phyloP scores from a whole-genome alignment of 2,113 vertebrate species.

The Corythaeola cristata region DNA sequence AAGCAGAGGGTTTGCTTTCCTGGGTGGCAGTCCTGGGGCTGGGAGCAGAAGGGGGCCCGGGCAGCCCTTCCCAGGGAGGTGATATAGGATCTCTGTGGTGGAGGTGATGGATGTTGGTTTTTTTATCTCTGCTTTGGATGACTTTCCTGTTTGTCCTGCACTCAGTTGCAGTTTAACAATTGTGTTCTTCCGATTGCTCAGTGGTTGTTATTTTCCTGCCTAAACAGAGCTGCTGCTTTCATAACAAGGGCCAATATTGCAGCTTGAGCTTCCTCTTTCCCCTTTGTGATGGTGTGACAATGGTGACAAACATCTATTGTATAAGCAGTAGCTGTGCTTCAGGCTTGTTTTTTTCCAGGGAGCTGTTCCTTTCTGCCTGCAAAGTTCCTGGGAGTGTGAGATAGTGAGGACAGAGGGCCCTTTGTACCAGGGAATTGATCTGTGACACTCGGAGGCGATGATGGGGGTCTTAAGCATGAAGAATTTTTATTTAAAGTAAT shows the following conservation, averaged over 20 bases:
- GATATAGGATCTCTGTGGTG: fast-evolving
- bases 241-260: background rate
- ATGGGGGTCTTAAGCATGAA: background rate
- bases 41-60: background rate
- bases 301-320: slow-evolving; percentile 54
- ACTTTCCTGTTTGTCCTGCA: background rate
- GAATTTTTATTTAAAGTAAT: background rate
- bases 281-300: slow-evolving; percentile 42
- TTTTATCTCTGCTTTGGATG: background rate
- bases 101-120: background rate
- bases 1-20: background rate
- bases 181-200: background rate
- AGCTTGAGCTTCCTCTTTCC: slow-evolving; percentile 38
- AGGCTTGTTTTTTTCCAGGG: background rate
- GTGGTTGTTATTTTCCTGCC: slow-evolving; percentile 27
- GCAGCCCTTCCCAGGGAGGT: background rate
- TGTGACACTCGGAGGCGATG: fast-evolving
- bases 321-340: background rate
- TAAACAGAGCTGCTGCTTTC: slow-evolving; percentile 33
- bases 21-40: background rate
- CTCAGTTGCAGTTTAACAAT: background rate
- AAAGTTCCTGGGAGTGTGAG: background rate
- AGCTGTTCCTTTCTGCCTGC: background rate
- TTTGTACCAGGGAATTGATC: background rate
- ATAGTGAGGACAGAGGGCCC: background rate